These are phyloP conservation scores for Rhincodon typus DNA, from an alignment of 2,797 vertebrate species.

Conservation along the genomic window DNA sequence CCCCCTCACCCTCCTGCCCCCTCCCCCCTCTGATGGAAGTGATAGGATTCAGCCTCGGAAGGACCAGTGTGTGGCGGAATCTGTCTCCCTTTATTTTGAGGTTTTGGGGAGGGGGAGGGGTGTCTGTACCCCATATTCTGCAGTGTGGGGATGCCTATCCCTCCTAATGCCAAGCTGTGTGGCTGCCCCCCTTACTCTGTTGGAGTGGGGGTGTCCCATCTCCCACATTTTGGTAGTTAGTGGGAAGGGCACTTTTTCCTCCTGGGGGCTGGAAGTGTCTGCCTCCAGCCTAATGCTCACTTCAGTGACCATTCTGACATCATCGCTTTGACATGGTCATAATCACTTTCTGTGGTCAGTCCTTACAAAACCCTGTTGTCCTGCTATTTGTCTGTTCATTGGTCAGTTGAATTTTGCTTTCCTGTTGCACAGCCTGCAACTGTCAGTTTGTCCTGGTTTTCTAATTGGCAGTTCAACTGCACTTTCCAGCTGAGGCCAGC, in stretches of 20 bases:
- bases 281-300: no score
- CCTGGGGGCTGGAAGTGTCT: no score
- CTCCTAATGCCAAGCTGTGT: accelerated
- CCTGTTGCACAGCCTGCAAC: background rate
- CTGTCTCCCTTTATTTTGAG: no score
- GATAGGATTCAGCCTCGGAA: background rate
- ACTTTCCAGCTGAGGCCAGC: background rate
- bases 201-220: no score
- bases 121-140: no score
- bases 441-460: background rate
- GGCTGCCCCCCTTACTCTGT: background rate
- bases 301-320: no score
- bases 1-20: background rate
- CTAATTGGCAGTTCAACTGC: background rate
- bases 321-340: no score
- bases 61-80: no score
- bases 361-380: background rate
- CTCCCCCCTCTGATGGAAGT: background rate
- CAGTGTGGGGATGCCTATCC: background rate
- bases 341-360: background rate
- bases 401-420: background rate
- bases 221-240: no score
- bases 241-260: no score
- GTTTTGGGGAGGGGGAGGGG: no score
- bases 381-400: background rate